phyloP scores from a whole-genome alignment of 1,140 invertebrate species.

The Brachionus rubens region DNA sequence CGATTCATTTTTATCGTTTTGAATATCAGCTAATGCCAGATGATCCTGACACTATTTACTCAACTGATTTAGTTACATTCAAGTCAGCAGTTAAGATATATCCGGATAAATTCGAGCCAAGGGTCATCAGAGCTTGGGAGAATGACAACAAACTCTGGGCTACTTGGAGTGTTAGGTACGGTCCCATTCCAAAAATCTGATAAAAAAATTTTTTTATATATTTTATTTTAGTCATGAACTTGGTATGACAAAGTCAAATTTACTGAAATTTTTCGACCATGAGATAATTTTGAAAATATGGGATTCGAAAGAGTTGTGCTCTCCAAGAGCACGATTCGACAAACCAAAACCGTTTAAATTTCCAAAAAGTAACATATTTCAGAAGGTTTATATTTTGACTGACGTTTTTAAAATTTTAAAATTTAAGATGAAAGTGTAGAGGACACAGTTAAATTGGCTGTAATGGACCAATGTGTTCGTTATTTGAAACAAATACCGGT shows the following conservation, averaged over 20 bases:
- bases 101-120: slow-evolving; percentile 53
- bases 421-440: slow-evolving; percentile 52
- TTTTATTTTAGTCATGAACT: slow-evolving; percentile 53
- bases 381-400: too few species aligned
- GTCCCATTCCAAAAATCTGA: too few species aligned
- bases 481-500: slow-evolving; percentile 35
- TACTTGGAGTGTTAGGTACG: slow-evolving; percentile 56
- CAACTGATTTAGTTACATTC: slow-evolving; percentile 55
- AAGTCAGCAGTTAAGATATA: slow-evolving; percentile 57
- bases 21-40: slow-evolving; percentile 57
- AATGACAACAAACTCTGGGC: slow-evolving; percentile 58
- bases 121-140: slow-evolving; percentile 56
- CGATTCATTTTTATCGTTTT: slow-evolving; percentile 54
- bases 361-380: slow-evolving; percentile 50
- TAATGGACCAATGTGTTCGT: slow-evolving; percentile 26
- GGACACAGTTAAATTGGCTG: slow-evolving; percentile 51
- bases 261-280: slow-evolving; percentile 56
- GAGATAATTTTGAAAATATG: slow-evolving; percentile 55
- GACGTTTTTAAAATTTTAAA: slow-evolving; percentile 52
- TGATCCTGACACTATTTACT: slow-evolving; percentile 52
- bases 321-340: slow-evolving; percentile 55
- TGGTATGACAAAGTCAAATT: slow-evolving; percentile 52
- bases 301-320: slow-evolving; percentile 58
- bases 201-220: too few species aligned
- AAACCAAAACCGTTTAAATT: slow-evolving; percentile 54